These are phyloP conservation scores for Alloplasta piceator DNA, from an alignment of 2,888 invertebrate species.

Conservation along the genomic window DNA sequence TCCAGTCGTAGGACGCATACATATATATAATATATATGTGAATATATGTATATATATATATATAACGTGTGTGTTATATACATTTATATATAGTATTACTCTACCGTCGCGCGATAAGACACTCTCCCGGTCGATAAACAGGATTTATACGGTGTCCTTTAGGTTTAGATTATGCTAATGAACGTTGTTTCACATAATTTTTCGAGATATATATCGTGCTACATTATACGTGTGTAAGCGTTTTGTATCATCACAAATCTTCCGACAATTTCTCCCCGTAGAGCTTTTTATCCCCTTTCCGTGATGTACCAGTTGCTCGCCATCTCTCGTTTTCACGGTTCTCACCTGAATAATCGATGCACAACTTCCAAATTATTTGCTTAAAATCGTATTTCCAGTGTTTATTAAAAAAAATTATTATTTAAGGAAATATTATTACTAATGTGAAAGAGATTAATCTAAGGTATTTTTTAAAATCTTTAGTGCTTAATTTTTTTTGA, in stretches of 20 bases:
- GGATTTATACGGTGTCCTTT: slow-evolving; percentile 64
- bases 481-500: too few species aligned
- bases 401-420: too few species aligned
- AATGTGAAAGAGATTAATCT: too few species aligned
- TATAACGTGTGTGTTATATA: neutral
- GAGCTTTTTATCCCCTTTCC: neutral
- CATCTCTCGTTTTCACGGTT: too few species aligned
- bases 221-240: slow-evolving; percentile 8
- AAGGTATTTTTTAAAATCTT: too few species aligned
- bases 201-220: slow-evolving; percentile 49
- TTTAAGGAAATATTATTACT: too few species aligned
- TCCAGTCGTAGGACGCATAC: slow-evolving; percentile 48
- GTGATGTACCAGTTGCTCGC: neutral
- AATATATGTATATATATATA: slow-evolving; percentile 8
- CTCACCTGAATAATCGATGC: too few species aligned
- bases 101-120: slow-evolving; percentile 54
- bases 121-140: slow-evolving; percentile 61
- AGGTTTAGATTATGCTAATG: slow-evolving; percentile 63
- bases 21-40: slow-evolving; percentile 27
- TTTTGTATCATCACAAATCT: slow-evolving; percentile 45
- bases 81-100: neutral
- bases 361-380: too few species aligned
- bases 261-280: neutral
- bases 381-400: too few species aligned
- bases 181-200: slow-evolving; percentile 62